A percentile compares a stretch with the other conserved stretches of the same genome.
Evolutionary conservation across 2,113 vertebrate species (phyloP).

Genomic region (Paracanthobrama guichenoti): DNA sequence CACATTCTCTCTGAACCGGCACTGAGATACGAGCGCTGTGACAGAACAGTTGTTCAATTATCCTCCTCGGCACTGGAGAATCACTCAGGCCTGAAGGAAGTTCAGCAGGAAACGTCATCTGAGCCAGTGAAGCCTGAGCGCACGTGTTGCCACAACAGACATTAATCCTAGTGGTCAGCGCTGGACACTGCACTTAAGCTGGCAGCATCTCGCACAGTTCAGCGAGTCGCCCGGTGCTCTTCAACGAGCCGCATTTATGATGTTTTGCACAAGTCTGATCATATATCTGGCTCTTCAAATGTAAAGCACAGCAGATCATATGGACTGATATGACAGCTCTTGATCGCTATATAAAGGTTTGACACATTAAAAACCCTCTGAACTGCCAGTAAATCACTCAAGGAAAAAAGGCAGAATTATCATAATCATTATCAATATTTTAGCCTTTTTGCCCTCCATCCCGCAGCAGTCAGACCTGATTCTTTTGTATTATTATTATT

Average conservation of each 20-base stretch:
- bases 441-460: too few species aligned
- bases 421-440: too few species aligned
- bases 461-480: too few species aligned
- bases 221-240: not conserved
- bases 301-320: not conserved
- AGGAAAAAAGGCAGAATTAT: too few species aligned
- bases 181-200: slow-evolving; percentile 51
- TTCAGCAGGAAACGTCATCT: slow-evolving; percentile 71
- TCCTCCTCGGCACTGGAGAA: slow-evolving; percentile 54
- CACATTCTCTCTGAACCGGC: not conserved
- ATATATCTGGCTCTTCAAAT: not conserved
- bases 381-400: too few species aligned
- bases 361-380: too few species aligned
- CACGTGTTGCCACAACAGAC: slow-evolving; percentile 77
- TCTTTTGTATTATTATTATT: too few species aligned
- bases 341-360: not conserved
- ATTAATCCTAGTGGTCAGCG: slow-evolving; percentile 71
- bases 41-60: slow-evolving; percentile 67
- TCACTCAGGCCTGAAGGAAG: slow-evolving; percentile 66
- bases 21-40: slow-evolving; percentile 46
- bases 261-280: not conserved
- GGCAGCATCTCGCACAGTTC: not conserved
- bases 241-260: not conserved
- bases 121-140: slow-evolving; percentile 73
- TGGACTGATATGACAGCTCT: not conserved